Conservation (phyloP, 1,140 invertebrate genomes). For the Scylla paramamosain region DNA sequence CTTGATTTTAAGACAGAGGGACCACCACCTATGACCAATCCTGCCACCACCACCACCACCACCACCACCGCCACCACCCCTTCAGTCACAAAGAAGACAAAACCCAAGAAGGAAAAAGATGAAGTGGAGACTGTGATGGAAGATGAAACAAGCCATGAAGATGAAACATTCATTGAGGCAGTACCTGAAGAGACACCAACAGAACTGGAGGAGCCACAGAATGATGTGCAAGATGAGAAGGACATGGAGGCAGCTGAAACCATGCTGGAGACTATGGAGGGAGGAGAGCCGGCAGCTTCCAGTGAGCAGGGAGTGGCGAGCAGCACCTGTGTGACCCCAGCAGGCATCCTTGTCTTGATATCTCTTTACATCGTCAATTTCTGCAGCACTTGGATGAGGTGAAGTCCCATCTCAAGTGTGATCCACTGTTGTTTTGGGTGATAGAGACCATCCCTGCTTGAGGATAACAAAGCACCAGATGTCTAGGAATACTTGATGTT, state of each 20-base stretch:
- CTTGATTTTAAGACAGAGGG: not conserved
- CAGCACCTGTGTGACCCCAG: not conserved
- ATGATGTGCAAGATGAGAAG: not conserved
- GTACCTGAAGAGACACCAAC: not conserved
- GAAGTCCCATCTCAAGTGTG: constrained; percentile 18
- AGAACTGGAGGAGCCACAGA: not conserved
- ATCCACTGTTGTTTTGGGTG: constrained; percentile 23
- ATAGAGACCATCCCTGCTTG: not conserved
- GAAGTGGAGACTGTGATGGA: not conserved
- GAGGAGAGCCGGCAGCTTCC: constrained; percentile 25
- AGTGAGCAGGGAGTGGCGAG: constrained; percentile 33
- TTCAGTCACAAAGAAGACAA: not conserved
- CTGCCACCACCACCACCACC: not conserved
- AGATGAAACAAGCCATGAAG: not conserved
- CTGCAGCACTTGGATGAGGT: constrained; percentile 45
- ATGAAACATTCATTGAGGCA: not conserved
- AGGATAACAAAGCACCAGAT: not conserved
- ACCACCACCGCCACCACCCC: not conserved
- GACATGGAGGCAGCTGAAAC: not conserved
- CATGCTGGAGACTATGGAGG: not conserved
- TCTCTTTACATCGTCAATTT: constrained; percentile 15
- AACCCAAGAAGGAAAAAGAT: not conserved
- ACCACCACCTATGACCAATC: not conserved
- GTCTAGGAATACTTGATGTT: no score
- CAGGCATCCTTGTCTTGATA: not conserved